Conservation (phyloP, 2,113 vertebrate species). For the Rhynchomys soricoides region DNA sequence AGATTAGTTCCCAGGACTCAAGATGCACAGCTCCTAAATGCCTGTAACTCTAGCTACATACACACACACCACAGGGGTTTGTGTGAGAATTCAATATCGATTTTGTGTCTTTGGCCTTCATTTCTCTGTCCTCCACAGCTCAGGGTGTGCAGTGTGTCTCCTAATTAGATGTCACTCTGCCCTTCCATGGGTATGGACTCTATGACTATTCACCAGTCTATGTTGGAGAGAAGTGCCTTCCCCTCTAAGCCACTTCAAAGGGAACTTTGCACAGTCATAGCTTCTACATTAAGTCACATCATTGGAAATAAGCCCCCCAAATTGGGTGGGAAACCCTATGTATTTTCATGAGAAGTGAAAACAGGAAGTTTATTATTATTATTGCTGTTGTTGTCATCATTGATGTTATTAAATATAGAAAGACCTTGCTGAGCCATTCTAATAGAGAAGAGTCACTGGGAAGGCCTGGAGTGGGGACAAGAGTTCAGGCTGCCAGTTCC, state of each 20-base stretch:
- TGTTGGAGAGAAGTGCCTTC: background rate
- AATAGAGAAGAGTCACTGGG: background rate
- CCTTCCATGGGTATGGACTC: accelerated
- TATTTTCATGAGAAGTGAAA: constrained; percentile 47
- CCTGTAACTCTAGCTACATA: background rate
- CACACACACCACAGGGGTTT: too few relatives aligned
- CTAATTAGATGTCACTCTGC: background rate
- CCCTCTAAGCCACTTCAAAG: background rate
- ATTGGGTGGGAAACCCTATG: background rate
- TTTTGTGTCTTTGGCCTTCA: background rate
- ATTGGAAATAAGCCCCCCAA: constrained; percentile 23
- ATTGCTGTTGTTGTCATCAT: background rate
- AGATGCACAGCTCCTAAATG: background rate
- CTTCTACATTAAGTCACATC: constrained; percentile 48
- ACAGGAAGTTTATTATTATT: constrained; percentile 37
- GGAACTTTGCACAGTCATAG: background rate
- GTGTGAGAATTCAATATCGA: too few relatives aligned
- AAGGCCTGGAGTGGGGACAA: background rate
- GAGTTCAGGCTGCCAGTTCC: background rate
- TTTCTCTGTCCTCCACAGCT: background rate
- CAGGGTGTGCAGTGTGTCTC: background rate
- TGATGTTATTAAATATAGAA: background rate
- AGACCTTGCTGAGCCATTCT: background rate
- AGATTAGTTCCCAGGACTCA: background rate
- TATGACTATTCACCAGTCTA: background rate